Percentiles rank a stretch among this genome's conserved stretches.
These are phyloP conservation scores for Lepidocyrtinus sp. DNA, from an alignment of 2,888 invertebrate genomes.

Conservation along the genomic window DNA sequence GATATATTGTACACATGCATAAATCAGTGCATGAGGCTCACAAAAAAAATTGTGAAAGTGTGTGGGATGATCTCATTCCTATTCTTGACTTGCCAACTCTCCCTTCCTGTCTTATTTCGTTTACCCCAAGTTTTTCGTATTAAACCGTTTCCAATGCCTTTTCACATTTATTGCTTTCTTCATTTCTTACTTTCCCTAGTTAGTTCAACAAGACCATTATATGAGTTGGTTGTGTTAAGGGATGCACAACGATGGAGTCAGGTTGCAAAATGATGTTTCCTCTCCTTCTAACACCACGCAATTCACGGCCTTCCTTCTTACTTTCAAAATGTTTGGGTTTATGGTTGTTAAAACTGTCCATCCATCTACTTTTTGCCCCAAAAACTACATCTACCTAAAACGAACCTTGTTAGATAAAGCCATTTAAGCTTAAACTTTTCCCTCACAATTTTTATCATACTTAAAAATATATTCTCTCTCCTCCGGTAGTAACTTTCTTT, in stretches of 20 bases:
- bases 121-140: slow-evolving; percentile 46
- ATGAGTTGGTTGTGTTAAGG: not conserved
- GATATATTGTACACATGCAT: slow-evolving; percentile 58
- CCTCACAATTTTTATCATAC: slow-evolving; percentile 41
- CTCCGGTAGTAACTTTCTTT: slow-evolving; percentile 37
- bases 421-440: slow-evolving; percentile 4
- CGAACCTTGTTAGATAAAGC: not conserved
- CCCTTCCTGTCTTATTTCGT: not conserved
- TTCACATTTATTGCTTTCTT: slow-evolving; percentile 28
- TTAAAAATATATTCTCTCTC: slow-evolving; percentile 40
- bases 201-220: not conserved
- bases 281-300: not conserved
- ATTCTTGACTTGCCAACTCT: slow-evolving; percentile 44
- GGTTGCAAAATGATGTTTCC: not conserved
- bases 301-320: not conserved
- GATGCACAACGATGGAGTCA: not conserved
- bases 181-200: slow-evolving; percentile 39
- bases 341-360: slow-evolving; percentile 19
- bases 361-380: not conserved
- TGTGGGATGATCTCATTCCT: slow-evolving; percentile 49
- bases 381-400: not conserved
- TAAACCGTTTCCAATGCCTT: slow-evolving; percentile 46
- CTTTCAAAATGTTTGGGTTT: slow-evolving; percentile 25
- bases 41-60: not conserved
- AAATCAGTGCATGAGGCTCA: slow-evolving; percentile 34